Percentiles rank a stretch among this genome's conserved stretches.
Evolutionary conservation across 2,113 vertebrate genomes (phyloP).

Genomic region (Indicator maculatus): DNA sequence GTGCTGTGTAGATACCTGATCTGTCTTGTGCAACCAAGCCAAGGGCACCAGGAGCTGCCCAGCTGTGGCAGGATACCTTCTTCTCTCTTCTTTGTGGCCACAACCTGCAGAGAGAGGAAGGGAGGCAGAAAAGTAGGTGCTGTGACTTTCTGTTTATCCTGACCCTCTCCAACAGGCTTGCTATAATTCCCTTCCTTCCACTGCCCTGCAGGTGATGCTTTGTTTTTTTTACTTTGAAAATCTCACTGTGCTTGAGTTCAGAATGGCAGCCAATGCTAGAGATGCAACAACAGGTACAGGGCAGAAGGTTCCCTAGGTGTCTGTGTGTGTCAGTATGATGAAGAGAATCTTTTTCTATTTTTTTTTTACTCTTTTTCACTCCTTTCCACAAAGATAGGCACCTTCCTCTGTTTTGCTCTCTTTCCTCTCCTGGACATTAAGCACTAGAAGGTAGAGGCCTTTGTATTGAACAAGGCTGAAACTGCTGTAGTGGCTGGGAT

Average conservation of each 20-base stretch:
- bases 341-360: neutral
- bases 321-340: neutral
- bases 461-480: neutral
- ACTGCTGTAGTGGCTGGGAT: neutral
- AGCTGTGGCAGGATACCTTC: neutral
- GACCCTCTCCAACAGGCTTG: neutral
- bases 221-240: neutral
- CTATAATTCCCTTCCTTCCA: conserved; percentile 2
- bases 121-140: neutral
- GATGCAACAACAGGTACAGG: neutral
- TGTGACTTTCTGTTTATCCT: neutral
- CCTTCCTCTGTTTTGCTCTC: neutral
- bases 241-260: neutral
- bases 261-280: conserved; percentile 2
- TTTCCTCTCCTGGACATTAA: neutral
- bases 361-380: neutral
- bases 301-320: neutral
- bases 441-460: neutral
- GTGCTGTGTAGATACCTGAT: neutral
- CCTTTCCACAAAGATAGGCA: neutral
- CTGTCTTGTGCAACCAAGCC: neutral
- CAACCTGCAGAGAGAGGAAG: neutral
- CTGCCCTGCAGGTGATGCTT: neutral
- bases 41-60: neutral
- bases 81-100: neutral